Evolutionary conservation across 2,888 invertebrate species (phyloP).

Genomic region (Agelastica alni): DNA sequence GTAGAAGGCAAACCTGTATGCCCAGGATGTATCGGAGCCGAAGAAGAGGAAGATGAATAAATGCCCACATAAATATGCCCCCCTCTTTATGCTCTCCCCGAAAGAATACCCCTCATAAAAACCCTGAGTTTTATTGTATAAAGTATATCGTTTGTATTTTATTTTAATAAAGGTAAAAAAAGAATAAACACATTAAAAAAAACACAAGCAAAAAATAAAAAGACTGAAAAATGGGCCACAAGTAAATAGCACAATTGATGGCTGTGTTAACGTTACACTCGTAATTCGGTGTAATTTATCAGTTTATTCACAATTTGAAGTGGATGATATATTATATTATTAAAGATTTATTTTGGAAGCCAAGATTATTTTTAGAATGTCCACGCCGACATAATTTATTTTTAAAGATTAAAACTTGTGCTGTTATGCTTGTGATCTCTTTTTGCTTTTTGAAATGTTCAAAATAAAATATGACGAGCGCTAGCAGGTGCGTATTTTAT

Average conservation of each 20-base stretch:
- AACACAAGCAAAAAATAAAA: conserved; percentile 53
- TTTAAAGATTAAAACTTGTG: conserved; percentile 10
- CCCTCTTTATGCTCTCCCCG: conserved; percentile 44
- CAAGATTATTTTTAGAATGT: conserved; percentile 32
- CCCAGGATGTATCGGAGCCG: conserved; percentile 89
- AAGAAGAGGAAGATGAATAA: conserved; percentile 75
- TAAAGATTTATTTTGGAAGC: conserved; percentile 13
- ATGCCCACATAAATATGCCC: conserved; percentile 45
- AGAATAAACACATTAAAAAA: conserved; percentile 54
- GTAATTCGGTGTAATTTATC: conserved; percentile 7
- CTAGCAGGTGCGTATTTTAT: conserved; percentile 2
- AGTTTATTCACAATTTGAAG: conserved; percentile 11
- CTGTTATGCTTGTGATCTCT: conserved; percentile 28
- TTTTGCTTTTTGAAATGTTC: conserved; percentile 10
- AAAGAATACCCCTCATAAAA: conserved; percentile 25
- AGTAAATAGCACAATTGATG: conserved; percentile 34
- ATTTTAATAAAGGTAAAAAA: conserved; percentile 54
- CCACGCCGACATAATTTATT: conserved; percentile 15
- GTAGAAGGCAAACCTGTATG: conserved; percentile 97
- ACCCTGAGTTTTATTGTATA: conserved; percentile 49
- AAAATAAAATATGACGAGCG: conserved; percentile 11
- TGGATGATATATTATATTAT: conserved; percentile 3
- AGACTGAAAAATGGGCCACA: conserved; percentile 46
- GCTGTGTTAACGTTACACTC: conserved; percentile 11
- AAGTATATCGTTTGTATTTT: conserved; percentile 58